Percentiles rank a stretch among this genome's conserved stretches.
Conservation (phyloP, 2,797 vertebrate genomes). For the Phrynocephalus vlangalii region DNA sequence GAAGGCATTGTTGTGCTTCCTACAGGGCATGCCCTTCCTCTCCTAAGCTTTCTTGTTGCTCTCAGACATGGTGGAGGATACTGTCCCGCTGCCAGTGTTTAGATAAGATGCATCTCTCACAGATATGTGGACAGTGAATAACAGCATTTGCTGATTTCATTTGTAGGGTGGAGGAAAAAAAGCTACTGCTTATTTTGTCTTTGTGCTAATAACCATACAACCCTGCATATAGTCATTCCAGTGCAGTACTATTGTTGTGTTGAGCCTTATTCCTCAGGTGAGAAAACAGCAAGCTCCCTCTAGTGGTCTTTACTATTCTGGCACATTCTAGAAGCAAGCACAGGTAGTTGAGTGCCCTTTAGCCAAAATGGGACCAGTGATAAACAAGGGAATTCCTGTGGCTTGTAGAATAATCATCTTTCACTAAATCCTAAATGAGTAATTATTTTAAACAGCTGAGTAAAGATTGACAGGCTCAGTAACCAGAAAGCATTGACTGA, state of each 20-base stretch:
- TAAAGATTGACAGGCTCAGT: not conserved
- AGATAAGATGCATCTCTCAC: not conserved
- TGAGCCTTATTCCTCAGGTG: not conserved
- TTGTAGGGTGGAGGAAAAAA: not conserved
- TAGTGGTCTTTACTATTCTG: conserved; percentile 22
- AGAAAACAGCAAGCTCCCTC: conserved; percentile 40
- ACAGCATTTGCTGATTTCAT: not conserved
- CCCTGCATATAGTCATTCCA: not conserved
- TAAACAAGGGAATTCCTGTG: not conserved
- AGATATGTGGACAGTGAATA: not conserved
- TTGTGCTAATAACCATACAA: not conserved
- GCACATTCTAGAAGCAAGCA: not conserved
- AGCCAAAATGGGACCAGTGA: not conserved
- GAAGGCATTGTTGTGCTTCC: not conserved
- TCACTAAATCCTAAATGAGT: not conserved
- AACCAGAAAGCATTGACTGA: not conserved
- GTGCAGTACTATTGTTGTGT: not conserved
- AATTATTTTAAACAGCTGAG: not conserved
- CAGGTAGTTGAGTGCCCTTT: not conserved
- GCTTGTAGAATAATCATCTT: not conserved
- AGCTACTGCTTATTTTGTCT: not conserved
- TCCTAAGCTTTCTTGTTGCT: not conserved
- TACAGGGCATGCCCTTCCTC: not conserved
- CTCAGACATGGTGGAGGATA: not conserved
- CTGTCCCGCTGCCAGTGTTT: not conserved